Base-by-base conservation (phyloP, 2,797 vertebrate species). In the Trematocara caparti region DNA sequence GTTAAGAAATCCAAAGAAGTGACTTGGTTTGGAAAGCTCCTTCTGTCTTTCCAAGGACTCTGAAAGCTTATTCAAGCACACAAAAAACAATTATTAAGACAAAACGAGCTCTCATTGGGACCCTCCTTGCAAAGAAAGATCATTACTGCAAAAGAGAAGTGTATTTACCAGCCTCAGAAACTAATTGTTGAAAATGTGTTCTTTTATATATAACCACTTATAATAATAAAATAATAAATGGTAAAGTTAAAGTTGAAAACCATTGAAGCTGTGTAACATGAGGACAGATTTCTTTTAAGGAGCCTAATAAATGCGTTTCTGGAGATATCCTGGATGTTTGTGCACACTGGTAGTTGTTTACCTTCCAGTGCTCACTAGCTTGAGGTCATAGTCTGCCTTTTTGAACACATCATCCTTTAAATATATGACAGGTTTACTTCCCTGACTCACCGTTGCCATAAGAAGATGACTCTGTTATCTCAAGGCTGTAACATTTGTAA, bases 371-470 rank as follows among this genome's bases (percentile, higher is more conserved):
- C 73, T 85, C 75, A 53, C 87, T 82, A 75, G 85, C 84, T 85
- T 81, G 57, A 88, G 86, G 88, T 90, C 89, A 85, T 45, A 84
- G 86, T 90, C 86, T 84, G 72, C 47, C 17, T 86, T 80, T 88
- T 78, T 85, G 55, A 83, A 81, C 79, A 51, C 62, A 72, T 77
- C 83, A 13, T 30, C 77, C 66, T 84, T 84, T 83, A 85, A 87
- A 90, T 84, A 66, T 64, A 83, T 80, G 57, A 76, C 62, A 3
- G 17, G 73, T 82, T 90, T 88, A 76, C 79, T 82, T 36, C 5
- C 75, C 76, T 88, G 82, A 88, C 74, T 91, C 88, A 90, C 59
- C 34, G 77, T 86, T 86, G 74, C 75, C 71, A 85, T 59, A 77
- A 73, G 64, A 81, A 73, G 80, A 81, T 13, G 50, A 72, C 30